Evolutionary conservation across 2,888 invertebrate genomes (phyloP), one percentile per base, ranked within the genome.

Genomic region (Graphium colonna): DNA sequence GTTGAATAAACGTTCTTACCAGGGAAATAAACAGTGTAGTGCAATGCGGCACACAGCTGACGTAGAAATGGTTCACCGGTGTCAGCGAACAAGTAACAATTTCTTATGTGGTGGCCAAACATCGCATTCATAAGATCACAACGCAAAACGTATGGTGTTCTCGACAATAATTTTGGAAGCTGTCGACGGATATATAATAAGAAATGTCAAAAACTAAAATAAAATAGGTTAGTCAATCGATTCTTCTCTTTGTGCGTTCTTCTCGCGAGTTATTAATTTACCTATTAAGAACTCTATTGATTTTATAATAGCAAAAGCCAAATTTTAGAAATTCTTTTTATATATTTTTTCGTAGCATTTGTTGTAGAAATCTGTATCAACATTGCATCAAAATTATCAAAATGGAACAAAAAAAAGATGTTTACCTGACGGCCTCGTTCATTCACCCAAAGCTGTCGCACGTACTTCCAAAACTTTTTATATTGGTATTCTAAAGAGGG

Each of bases 61-160:
- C 89, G 74, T 1, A 91, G 69, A 52, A 91, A 90, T 0, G 83
- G 64, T 55, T 89, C 86, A 33, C 90, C 89, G 0, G 87, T 86
- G 16, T 88, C 88, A 39, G 79, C 68, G 62, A 91, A 91, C 18
- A 91, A 64, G 64, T 87, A 90, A 57, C 90, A 90, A 61, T 80
- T 82, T 48, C 85, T 67, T 57, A 91, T 64, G 59, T 91, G 83
- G 48, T 87, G 82, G 9, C 90, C 86, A 55, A 91, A 91, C 78
- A 91, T 82, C 1, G 86, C 82, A 0, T 82, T 77, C 87, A 90
- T 90, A 28, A 91, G 64, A 51, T 90, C 87, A 51, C 87, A 90
- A 1, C 85, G 77, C 21, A 90, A 67, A 5, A 87, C 86, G 58
- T 86, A 86, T 1, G 91, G 90, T 0, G 90, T 83, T 59, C 81